Base-by-base conservation (phyloP, 1,140 invertebrate species). In the Trachelipus rathkii region DNA sequence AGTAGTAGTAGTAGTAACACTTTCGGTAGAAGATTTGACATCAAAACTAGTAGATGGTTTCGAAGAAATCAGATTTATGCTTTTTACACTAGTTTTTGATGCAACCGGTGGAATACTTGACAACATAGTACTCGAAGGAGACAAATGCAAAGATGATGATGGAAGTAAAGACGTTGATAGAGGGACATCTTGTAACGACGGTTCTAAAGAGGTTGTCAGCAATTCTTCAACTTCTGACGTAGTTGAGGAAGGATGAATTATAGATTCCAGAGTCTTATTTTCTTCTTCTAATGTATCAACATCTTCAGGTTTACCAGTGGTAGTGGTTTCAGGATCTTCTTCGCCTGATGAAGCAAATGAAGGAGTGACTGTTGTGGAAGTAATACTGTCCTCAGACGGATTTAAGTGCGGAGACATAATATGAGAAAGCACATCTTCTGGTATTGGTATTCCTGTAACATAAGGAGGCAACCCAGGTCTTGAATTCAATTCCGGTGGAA, bases 401-500 rank as follows among this genome's bases (percentile, higher is more conserved):
- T 60, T 60, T 19, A 8, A 60, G 1, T 60, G 11, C 50, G 19
- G 50, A 8, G 50, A 19, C 50, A 8, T 13, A 60, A 60, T 2
- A 60, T 15, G 50, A 19, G 68, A 33, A 24, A 70, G 19, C 10
- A 70, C 24, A 70, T 33, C 24, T 70, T 70, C 68, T 13, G 68
- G 68, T n/a, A 70, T 70, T 13, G 68, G 68, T 15, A 70, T 70
- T 23, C 68, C 68, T 13, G 68, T 70, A 11, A 70, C 68, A 21
- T 3, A 70, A 70, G 68, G 68, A 13, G 10, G 15, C 68, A 70
- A 2, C 5, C 11, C 11, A 21, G 68, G 68, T 11, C 68, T 70
- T 13, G 68, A 11, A 21, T 46, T 33, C 11, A 76, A 44, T 10
- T 45, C 44, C 13, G 74, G 74, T 33, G 74, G 74, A 7, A 76